Percentiles rank a stretch among this genome's conserved stretches.
Evolutionary conservation across 2,113 vertebrate species (phyloP).

Genomic region (Perca schrenkii): DNA sequence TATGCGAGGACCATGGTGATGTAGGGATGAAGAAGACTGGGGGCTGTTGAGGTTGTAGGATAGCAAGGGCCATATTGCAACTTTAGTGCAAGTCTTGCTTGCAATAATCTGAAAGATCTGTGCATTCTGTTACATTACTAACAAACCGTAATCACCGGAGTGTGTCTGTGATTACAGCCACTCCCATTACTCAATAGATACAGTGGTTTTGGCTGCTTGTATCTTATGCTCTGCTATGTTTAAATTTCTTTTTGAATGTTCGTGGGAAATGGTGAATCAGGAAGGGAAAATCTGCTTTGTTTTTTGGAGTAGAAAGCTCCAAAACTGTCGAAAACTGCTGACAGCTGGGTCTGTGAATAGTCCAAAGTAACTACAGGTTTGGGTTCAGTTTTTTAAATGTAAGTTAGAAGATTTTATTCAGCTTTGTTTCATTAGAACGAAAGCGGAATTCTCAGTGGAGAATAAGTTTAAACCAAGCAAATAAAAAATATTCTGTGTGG

Average conservation of each 20-base stretch:
- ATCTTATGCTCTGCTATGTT: not conserved
- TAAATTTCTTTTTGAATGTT: not conserved
- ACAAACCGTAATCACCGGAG: not conserved
- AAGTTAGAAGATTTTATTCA: not conserved
- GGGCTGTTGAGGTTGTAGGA: not conserved
- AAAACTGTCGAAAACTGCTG: not conserved
- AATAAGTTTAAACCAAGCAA: too few species aligned
- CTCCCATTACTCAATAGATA: not conserved
- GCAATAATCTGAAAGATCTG: not conserved
- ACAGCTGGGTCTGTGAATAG: not conserved
- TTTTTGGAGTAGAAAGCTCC: not conserved
- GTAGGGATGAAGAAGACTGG: not conserved
- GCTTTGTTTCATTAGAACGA: not conserved
- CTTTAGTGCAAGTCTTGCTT: not conserved
- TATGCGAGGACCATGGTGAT: not conserved
- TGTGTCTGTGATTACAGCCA: not conserved
- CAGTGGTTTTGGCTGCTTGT: not conserved
- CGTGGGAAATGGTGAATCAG: not conserved
- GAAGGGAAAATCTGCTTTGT: not conserved
- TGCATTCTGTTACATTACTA: not conserved
- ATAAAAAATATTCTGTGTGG: too few species aligned
- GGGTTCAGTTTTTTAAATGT: not conserved
- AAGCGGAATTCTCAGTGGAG: not conserved
- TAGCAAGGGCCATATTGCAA: not conserved
- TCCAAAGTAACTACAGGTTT: not conserved